Base-by-base conservation (phyloP, 2,888 invertebrate species). In the Drosophila demipolita region DNA sequence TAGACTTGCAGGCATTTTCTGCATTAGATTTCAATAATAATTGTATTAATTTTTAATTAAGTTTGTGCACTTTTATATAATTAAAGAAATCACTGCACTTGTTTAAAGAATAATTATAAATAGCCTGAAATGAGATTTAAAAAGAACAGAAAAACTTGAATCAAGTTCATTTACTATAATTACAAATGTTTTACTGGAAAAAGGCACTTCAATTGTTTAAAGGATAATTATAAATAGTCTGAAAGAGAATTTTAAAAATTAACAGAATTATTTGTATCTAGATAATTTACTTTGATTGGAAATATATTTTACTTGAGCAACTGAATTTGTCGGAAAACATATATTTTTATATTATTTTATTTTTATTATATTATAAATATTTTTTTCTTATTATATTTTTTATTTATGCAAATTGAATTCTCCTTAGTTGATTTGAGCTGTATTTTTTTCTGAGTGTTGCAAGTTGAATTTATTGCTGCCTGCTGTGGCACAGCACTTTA, bases 401-500 rank as follows among this genome's bases (percentile, higher is more conserved):
- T 2, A 36, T 17, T 38, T 38, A 3, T 1, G 3, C 38, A 38
- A 17, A 17, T 45, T 20, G 1, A 17, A 23, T 23, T 20, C 23
- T 20, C 1, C 3, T 15, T 17, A 26, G 26, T 26, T 49, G 5
- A 6, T 45, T 26, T 26, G 29, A 29, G 29, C 29, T 45, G 6
- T 12, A 45, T 9, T 48, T 26, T 15, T 52, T 12, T 7, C 11
- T 15, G 12, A 32, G 42, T 45, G 23, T 48, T 8, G 38, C 52
- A 58, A 45, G 66, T 50, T 9, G 8, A 35, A 42, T 48, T 40
- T 38, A 23, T 45, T 40, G 40, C 23, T 26, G 12, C 35, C 35
- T 20, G 35, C 38, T 50, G 50, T 45, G 33, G 33, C 45, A 48
- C 35, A 42, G 36, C 32, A 54, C 61, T 80, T 80, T 86, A 82